These are phyloP conservation scores for Dipodomys ordii DNA, from an alignment of 2,113 vertebrate genomes.

Conservation along the genomic window DNA sequence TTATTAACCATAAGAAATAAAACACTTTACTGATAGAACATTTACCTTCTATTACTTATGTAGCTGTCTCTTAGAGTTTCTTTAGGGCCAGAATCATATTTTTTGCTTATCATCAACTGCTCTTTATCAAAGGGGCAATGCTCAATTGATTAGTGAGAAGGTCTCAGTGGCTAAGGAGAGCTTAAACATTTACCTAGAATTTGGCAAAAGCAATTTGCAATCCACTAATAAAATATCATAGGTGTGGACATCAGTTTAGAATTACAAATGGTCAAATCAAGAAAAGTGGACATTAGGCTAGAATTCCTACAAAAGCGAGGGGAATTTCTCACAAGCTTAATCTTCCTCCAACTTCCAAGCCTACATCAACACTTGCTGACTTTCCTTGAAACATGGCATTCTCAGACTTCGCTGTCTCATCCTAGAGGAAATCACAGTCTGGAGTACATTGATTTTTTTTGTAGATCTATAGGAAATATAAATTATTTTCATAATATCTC, in stretches of 20 bases:
- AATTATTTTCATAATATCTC: background rate
- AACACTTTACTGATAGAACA: background rate
- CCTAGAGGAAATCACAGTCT: conserved; percentile 7
- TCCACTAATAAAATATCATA: background rate
- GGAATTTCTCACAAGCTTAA: background rate
- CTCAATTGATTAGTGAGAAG: background rate
- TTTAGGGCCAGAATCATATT: background rate
- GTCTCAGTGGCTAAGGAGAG: background rate
- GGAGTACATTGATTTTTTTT: background rate
- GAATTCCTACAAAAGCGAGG: background rate
- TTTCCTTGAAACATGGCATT: background rate
- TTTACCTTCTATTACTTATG: conserved; percentile 9
- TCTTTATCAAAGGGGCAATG: background rate
- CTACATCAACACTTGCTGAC: background rate
- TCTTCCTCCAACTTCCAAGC: background rate
- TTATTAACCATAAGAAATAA: conserved; percentile 7
- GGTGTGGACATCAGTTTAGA: background rate
- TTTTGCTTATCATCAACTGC: conserved; percentile 10
- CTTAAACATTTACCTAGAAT: background rate
- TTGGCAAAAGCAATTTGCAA: conserved; percentile 29
- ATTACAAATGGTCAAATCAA: background rate
- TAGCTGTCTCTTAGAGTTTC: background rate
- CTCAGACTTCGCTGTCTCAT: background rate
- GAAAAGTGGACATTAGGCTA: background rate
- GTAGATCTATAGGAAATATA: background rate